Evolutionary conservation across 2,113 vertebrate genomes (phyloP).

Genomic region (Silurus asotus): DNA sequence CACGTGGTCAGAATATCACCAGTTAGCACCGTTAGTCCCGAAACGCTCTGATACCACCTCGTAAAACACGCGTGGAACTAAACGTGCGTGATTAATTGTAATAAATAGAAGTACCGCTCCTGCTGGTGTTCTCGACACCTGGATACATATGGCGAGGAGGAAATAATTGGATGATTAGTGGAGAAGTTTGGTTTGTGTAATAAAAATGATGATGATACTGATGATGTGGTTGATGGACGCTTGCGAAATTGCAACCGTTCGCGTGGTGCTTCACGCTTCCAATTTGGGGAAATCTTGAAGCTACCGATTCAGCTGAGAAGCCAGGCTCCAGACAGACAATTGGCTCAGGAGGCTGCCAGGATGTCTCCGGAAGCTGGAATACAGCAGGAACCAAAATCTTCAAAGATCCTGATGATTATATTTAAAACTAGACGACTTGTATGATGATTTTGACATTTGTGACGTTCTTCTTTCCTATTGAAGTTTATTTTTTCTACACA

Average conservation of each 20-base stretch:
- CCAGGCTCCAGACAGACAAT: conserved; percentile 38
- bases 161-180: conserved; percentile 41
- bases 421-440: not conserved
- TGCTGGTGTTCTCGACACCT: not conserved
- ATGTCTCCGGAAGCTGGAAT: not conserved
- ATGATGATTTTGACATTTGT: not conserved
- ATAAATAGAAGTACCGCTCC: conserved; percentile 4
- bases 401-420: too few relatives aligned
- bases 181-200: conserved; percentile 36
- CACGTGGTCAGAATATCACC: too few relatives aligned
- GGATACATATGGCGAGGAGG: not conserved
- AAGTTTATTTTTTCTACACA: not conserved
- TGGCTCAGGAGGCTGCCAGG: conserved; percentile 52
- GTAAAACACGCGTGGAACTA: not conserved
- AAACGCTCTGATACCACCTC: too few relatives aligned
- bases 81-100: conserved; percentile 35
- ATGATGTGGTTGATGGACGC: conserved; percentile 39
- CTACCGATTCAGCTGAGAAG: conserved; percentile 48
- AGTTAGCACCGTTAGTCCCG: too few relatives aligned
- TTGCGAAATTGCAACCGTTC: conserved; percentile 53
- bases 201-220: conserved; percentile 41
- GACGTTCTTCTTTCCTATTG: not conserved
- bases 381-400: not conserved
- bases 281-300: conserved; percentile 37
- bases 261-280: conserved; percentile 46